Evolutionary conservation across 2,113 vertebrate species (phyloP).

Genomic region (Corydoras sp.): DNA sequence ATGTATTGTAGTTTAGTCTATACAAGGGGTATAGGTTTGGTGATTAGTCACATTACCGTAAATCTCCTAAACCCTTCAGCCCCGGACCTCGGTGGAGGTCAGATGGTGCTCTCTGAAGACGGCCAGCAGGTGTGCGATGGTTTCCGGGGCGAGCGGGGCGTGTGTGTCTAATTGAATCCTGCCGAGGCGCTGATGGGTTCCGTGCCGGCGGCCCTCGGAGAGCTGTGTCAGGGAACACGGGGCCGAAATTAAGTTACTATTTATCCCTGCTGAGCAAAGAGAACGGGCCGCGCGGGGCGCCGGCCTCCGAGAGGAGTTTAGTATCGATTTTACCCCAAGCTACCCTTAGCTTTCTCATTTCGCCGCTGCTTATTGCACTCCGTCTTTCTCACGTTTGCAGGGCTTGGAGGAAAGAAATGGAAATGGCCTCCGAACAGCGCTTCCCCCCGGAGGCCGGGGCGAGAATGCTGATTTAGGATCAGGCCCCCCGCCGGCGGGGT

Average conservation of each 20-base stretch:
- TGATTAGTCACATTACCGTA: too few relatives aligned
- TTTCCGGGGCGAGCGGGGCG: not conserved
- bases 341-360: constrained; percentile 40
- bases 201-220: constrained; percentile 59
- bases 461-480: not conserved
- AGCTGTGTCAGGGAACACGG: constrained; percentile 66
- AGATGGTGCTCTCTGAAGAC: not conserved
- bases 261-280: constrained; percentile 74
- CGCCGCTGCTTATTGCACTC: constrained; percentile 27
- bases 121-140: not conserved
- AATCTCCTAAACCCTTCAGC: too few relatives aligned
- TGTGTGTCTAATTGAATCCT: constrained; percentile 33
- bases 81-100: too few relatives aligned
- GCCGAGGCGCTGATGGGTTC: constrained; percentile 51
- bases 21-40: too few relatives aligned
- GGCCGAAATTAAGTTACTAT: constrained; percentile 78
- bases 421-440: not conserved
- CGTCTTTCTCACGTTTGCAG: not conserved
- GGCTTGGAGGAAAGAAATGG: not conserved
- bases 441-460: not conserved
- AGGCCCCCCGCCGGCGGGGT: not conserved
- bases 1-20: too few relatives aligned
- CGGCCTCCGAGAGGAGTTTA: constrained; percentile 72
- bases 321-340: constrained; percentile 72
- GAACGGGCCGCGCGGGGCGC: constrained; percentile 64